phyloP scores from a whole-genome alignment of 1,140 invertebrate species.

The Eumaeus atala region DNA sequence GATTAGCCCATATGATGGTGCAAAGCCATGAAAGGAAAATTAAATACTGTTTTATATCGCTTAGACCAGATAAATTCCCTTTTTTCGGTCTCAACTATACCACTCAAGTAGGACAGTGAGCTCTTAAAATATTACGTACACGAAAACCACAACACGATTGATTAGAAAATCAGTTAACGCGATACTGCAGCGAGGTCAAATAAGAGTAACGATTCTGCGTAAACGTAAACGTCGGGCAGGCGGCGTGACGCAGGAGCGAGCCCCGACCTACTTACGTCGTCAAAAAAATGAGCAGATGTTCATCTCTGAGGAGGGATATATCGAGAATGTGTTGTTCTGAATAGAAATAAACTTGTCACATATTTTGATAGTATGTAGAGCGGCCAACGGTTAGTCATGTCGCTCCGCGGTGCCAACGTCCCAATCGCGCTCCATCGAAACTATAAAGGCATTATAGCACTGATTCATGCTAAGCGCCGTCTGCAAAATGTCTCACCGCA shows the following conservation, averaged over 20 bases:
- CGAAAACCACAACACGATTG: conserved; percentile 8
- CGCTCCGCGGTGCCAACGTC: conserved; percentile 64
- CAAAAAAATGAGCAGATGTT: conserved; percentile 70
- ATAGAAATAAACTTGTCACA: conserved; percentile 74
- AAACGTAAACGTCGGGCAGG: conserved; percentile 52
- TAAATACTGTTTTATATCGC: too few species aligned
- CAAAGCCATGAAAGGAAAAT: too few species aligned
- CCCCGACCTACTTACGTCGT: conserved; percentile 71
- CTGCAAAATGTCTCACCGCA: conserved; percentile 71
- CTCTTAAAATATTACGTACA: not conserved
- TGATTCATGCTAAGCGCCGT: conserved; percentile 71
- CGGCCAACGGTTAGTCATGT: conserved; percentile 66
- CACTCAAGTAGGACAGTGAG: too few species aligned
- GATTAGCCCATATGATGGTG: too few species aligned
- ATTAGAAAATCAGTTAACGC: conserved; percentile 18
- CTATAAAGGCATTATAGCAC: conserved; percentile 68
- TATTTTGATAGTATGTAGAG: conserved; percentile 73
- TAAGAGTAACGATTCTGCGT: conserved; percentile 57
- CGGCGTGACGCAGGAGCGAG: conserved; percentile 58
- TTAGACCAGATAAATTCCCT: too few species aligned
- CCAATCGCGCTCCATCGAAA: conserved; percentile 48
- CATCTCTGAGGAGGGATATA: conserved; percentile 60
- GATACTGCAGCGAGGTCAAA: conserved; percentile 32
- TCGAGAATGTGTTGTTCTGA: conserved; percentile 67
- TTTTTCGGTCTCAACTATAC: too few species aligned